These are phyloP conservation scores for Montipora efflorescens DNA, from an alignment of 64 coral and sea anemone species.

Conservation along the genomic window DNA sequence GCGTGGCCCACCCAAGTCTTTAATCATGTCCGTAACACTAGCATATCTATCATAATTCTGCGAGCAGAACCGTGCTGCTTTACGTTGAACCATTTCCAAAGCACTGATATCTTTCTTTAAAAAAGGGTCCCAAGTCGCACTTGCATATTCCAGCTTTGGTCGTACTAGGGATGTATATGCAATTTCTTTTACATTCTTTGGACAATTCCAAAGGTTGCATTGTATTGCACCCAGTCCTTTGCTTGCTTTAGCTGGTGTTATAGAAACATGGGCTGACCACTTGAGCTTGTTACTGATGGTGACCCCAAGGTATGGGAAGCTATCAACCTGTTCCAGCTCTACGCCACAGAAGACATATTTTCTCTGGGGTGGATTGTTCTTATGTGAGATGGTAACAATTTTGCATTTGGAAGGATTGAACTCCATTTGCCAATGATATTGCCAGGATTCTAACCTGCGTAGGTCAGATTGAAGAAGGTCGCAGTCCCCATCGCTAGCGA, in stretches of 20 bases:
- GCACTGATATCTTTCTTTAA: neutral
- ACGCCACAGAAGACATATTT: neutral
- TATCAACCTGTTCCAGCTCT: neutral
- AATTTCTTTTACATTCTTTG: constrained; percentile 1
- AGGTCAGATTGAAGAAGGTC: constrained; percentile 9
- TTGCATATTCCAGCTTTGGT: too few species aligned
- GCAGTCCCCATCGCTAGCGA: neutral
- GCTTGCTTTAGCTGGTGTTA: neutral
- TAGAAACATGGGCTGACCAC: neutral
- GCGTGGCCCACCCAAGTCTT: neutral
- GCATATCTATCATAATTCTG: neutral
- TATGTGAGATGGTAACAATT: neutral
- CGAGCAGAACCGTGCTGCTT: constrained; percentile 15
- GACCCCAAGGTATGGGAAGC: neutral
- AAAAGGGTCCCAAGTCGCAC: neutral
- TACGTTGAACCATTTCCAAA: neutral
- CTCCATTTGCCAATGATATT: constrained; percentile 30
- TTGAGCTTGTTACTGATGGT: neutral
- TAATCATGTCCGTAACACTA: neutral
- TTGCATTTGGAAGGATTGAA: constrained; percentile 34
- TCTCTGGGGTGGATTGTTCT: neutral
- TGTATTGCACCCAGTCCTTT: neutral
- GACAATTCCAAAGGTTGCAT: constrained; percentile 31
- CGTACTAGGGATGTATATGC: neutral
- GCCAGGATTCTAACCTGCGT: neutral